Evolutionary conservation across 1,140 invertebrate genomes (phyloP).

Genomic region (Battus philenor): DNA sequence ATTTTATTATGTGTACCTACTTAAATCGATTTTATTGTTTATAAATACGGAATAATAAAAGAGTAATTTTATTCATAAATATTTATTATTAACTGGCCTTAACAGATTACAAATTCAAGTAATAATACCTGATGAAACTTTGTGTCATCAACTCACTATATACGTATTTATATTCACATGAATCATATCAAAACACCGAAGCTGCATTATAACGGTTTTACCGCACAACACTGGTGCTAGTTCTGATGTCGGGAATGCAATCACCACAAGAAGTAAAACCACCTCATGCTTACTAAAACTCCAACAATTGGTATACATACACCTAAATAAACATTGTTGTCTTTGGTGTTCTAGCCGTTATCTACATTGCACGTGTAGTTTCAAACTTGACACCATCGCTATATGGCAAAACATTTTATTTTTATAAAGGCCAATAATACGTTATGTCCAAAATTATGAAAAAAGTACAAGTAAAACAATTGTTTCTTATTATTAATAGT

Average conservation of each 20-base stretch:
- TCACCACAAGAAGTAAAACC: conserved; percentile 17
- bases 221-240: conserved; percentile 26
- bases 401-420: conserved; percentile 24
- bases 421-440: no score
- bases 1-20: no score
- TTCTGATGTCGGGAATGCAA: background rate
- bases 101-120: conserved; percentile 46
- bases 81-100: conserved; percentile 63
- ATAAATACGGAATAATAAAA: no score
- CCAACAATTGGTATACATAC: conserved; percentile 32
- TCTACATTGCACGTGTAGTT: conserved; percentile 28
- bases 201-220: conserved; percentile 34
- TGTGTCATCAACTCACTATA: conserved; percentile 25
- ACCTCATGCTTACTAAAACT: conserved; percentile 20
- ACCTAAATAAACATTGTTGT: conserved; percentile 45
- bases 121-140: conserved; percentile 35
- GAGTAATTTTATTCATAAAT: conserved; percentile 30
- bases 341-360: conserved; percentile 74
- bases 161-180: conserved; percentile 19
- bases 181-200: conserved; percentile 1
- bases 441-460: no score
- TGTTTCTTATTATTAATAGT: background rate
- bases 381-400: conserved; percentile 20
- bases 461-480: conserved; percentile 13
- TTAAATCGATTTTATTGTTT: no score